phyloP scores from a whole-genome alignment of 2,888 invertebrate genomes.

The Eupithecia abbreviata region DNA sequence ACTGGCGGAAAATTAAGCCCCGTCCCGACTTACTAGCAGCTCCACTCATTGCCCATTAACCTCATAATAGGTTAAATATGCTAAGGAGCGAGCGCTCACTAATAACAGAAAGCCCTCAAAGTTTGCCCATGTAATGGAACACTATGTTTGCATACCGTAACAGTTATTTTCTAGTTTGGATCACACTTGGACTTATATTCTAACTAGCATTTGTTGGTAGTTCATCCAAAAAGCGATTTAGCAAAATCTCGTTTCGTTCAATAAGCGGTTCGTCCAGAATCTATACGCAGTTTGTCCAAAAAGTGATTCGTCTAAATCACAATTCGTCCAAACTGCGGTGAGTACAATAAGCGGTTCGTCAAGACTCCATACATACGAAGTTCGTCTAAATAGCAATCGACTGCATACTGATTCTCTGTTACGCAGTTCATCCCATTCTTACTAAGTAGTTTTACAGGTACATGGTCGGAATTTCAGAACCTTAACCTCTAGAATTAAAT shows the following conservation, averaged over 20 bases:
- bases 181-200: constrained; percentile 31
- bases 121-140: constrained; percentile 47
- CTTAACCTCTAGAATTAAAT: constrained; percentile 1
- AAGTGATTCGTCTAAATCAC: too few species aligned
- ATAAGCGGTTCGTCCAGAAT: too few species aligned
- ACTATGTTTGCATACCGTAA: constrained; percentile 42
- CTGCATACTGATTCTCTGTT: too few species aligned
- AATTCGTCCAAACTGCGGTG: too few species aligned
- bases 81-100: constrained; percentile 67
- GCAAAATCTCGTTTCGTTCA: too few species aligned
- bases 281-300: too few species aligned
- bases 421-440: too few species aligned
- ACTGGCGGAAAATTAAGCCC: constrained; percentile 68
- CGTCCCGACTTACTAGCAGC: constrained; percentile 55
- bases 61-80: constrained; percentile 78
- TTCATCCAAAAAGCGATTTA: too few species aligned
- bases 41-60: constrained; percentile 76
- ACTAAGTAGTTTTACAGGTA: not conserved
- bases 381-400: too few species aligned
- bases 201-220: not conserved
- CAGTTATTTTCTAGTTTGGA: constrained; percentile 42
- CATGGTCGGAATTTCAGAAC: constrained; percentile 11
- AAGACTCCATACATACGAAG: too few species aligned
- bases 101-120: constrained; percentile 57
- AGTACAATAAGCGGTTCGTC: too few species aligned